Evolutionary conservation across 35 echinoderm and acorn worm genomes (phyloP).

Genomic region (Ptychodera flava): DNA sequence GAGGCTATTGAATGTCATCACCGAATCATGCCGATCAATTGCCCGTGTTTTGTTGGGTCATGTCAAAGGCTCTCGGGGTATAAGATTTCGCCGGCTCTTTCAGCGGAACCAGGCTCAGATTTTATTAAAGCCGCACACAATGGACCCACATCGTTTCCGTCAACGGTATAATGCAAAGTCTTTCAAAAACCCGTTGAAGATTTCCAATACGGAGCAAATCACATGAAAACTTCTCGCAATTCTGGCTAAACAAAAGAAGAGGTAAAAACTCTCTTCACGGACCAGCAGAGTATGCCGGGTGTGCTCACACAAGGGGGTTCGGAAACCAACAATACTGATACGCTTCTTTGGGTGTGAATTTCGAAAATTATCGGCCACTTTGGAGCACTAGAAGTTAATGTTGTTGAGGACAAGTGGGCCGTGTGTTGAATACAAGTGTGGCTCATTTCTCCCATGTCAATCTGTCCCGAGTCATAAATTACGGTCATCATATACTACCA

Average conservation of each 20-base stretch:
- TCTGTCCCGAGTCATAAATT: neutral
- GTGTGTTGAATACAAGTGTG: neutral
- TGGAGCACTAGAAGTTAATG: neutral
- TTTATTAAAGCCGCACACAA: neutral
- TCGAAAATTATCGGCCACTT: neutral
- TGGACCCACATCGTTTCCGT: neutral
- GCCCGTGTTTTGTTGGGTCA: neutral
- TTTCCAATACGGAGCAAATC: neutral
- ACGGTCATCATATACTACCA: neutral
- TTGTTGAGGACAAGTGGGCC: neutral
- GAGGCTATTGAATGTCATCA: neutral
- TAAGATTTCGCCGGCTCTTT: neutral
- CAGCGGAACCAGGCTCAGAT: neutral
- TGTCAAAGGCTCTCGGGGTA: neutral
- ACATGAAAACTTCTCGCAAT: neutral
- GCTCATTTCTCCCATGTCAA: neutral
- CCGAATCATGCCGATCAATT: neutral
- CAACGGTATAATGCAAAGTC: neutral
- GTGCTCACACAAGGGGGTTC: neutral
- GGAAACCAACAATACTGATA: neutral
- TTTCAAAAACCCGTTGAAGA: neutral
- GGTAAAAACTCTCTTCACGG: neutral
- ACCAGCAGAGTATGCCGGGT: neutral
- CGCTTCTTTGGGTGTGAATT: neutral
- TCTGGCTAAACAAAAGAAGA: neutral